phyloP scores from a whole-genome alignment of 1,140 invertebrate genomes.

The Frieseomelitta varia region DNA sequence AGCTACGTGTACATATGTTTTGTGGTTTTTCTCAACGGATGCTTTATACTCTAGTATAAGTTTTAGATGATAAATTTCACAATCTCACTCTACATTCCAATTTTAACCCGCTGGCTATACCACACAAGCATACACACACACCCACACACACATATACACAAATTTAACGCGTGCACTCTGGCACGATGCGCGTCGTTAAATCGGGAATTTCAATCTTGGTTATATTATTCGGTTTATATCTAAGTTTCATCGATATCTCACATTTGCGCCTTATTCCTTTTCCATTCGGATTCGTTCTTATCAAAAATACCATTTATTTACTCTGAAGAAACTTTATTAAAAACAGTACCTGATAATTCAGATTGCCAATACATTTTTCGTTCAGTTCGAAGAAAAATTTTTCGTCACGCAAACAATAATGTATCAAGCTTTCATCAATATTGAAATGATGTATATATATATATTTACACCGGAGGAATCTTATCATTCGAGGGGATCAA shows the following conservation, averaged over 20 bases:
- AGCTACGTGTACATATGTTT: background rate
- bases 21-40: slow-evolving; percentile 12
- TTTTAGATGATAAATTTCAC: slow-evolving; percentile 46
- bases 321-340: too few species aligned
- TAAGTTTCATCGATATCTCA: background rate
- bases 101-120: slow-evolving; percentile 23
- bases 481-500: background rate
- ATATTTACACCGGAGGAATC: background rate
- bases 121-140: background rate
- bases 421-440: background rate
- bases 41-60: background rate
- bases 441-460: background rate
- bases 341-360: background rate
- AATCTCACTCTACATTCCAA: slow-evolving; percentile 40
- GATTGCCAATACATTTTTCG: background rate
- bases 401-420: background rate
- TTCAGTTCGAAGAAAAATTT: background rate
- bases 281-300: background rate
- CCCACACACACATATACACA: background rate
- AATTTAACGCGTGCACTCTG: slow-evolving; percentile 2
- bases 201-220: slow-evolving; percentile 3
- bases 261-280: background rate
- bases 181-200: slow-evolving; percentile 4
- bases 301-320: background rate
- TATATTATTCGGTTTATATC: background rate